These are phyloP conservation scores for Melipona beecheii DNA, from an alignment of 2,888 invertebrate genomes.

Conservation along the genomic window DNA sequence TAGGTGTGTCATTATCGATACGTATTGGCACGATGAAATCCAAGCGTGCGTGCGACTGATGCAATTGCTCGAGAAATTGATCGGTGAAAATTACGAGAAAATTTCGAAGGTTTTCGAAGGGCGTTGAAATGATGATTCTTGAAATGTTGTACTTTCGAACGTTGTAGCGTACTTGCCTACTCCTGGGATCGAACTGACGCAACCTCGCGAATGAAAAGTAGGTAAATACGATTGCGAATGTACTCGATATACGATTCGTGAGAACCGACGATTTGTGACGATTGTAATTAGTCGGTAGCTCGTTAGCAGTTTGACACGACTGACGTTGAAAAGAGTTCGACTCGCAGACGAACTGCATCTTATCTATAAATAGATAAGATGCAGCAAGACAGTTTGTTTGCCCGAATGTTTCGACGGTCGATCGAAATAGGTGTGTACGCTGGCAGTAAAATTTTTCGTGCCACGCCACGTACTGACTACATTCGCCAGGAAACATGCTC, in stretches of 20 bases:
- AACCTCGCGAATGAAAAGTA: conserved; percentile 5
- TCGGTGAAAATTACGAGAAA: too few species aligned
- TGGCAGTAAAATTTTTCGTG: conserved; percentile 46
- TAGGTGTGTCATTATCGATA: conserved; percentile 1
- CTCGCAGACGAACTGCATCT: conserved; percentile 19
- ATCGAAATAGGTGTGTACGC: conserved; percentile 58
- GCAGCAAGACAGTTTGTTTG: neutral
- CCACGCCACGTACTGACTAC: conserved; percentile 12
- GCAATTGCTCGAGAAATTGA: too few species aligned
- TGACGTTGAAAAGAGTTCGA: conserved; percentile 24
- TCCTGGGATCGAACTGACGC: neutral
- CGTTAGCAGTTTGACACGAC: conserved; percentile 12
- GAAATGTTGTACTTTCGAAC: too few species aligned
- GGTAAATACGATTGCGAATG: neutral
- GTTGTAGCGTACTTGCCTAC: too few species aligned
- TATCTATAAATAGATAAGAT: neutral
- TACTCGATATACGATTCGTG: neutral
- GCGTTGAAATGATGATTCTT: too few species aligned
- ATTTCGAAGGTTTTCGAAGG: too few species aligned
- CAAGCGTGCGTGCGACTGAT: too few species aligned
- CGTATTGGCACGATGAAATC: too few species aligned
- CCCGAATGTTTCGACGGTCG: conserved; percentile 42
- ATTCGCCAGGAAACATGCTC: too few species aligned
- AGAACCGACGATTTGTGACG: conserved; percentile 3
- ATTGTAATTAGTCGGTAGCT: conserved; percentile 11